These are phyloP conservation scores for Scrobipalpa atriplicella DNA, from an alignment of 2,888 invertebrate genomes.

Conservation along the genomic window DNA sequence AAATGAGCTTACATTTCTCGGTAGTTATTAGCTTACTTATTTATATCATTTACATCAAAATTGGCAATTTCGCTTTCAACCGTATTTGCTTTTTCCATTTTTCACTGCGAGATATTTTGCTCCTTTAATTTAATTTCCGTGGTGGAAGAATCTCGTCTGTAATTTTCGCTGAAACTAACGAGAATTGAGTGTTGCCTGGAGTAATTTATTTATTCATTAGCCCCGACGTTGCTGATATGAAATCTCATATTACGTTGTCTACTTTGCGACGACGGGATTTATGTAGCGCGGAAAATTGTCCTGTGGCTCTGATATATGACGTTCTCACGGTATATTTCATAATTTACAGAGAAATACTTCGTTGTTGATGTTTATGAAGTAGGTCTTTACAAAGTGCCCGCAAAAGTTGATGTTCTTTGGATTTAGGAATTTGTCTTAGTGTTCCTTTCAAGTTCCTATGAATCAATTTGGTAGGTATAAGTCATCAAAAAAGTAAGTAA, in stretches of 20 bases:
- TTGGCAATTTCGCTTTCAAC: neutral
- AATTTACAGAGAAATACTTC: neutral
- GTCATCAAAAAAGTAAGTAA: no score
- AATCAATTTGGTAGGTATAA: no score
- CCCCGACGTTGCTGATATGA: conserved; percentile 47
- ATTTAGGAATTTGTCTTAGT: no score
- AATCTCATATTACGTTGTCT: conserved; percentile 71
- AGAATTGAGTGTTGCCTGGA: conserved; percentile 35
- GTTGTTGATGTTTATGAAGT: neutral
- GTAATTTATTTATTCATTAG: conserved; percentile 41
- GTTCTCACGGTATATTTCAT: conserved; percentile 41
- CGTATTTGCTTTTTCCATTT: conserved; percentile 11
- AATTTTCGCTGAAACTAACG: conserved; percentile 34
- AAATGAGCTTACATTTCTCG: neutral
- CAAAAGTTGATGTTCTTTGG: no score
- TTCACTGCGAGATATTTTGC: conserved; percentile 7
- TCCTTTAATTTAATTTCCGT: conserved; percentile 12
- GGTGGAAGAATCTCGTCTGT: conserved; percentile 24
- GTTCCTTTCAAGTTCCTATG: no score
- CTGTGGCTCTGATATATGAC: conserved; percentile 52
- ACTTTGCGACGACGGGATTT: conserved; percentile 55
- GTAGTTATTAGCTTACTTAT: neutral
- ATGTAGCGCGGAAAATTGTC: conserved; percentile 65
- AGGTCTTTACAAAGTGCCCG: neutral
- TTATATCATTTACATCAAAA: neutral